These are phyloP conservation scores for Indri indri DNA, from an alignment of 2,113 vertebrate species.

Conservation along the genomic window DNA sequence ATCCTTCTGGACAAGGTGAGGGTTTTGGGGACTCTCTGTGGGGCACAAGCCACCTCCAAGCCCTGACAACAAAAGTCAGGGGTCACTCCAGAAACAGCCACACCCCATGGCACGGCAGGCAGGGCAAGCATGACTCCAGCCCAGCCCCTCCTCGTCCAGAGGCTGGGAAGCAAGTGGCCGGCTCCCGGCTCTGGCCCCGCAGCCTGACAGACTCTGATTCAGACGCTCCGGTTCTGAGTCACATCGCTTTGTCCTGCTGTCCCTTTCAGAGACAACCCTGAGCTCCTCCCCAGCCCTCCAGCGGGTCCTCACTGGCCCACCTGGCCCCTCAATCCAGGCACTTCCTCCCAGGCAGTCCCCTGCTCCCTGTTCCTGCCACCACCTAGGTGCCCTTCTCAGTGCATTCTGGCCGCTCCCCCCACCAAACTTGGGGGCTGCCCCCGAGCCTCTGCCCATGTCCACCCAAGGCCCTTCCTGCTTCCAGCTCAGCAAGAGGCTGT, in stretches of 20 bases:
- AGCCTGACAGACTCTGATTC: neutral
- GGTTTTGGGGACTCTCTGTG: neutral
- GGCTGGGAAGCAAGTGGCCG: neutral
- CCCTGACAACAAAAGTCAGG: neutral
- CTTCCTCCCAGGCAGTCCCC: neutral
- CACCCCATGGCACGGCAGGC: fast-evolving
- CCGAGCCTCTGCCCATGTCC: too few relatives aligned
- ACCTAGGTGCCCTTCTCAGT: too few relatives aligned
- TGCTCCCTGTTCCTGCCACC: neutral
- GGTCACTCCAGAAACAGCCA: neutral
- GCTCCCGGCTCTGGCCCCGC: neutral
- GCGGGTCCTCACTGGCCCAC: neutral
- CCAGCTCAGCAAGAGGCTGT: neutral
- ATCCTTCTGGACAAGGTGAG: neutral
- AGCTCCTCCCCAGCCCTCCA: neutral
- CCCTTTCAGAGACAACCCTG: neutral
- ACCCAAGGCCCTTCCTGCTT: neutral
- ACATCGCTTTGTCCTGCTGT: neutral
- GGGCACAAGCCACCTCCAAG: neutral
- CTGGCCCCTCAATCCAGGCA: neutral
- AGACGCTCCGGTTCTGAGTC: neutral
- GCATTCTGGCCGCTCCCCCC: neutral
- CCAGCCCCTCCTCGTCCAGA: neutral
- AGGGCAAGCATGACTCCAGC: neutral
- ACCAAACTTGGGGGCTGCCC: too few relatives aligned